These are phyloP conservation scores for Horisme vitalbata DNA, from an alignment of 2,888 invertebrate genomes.

Conservation along the genomic window DNA sequence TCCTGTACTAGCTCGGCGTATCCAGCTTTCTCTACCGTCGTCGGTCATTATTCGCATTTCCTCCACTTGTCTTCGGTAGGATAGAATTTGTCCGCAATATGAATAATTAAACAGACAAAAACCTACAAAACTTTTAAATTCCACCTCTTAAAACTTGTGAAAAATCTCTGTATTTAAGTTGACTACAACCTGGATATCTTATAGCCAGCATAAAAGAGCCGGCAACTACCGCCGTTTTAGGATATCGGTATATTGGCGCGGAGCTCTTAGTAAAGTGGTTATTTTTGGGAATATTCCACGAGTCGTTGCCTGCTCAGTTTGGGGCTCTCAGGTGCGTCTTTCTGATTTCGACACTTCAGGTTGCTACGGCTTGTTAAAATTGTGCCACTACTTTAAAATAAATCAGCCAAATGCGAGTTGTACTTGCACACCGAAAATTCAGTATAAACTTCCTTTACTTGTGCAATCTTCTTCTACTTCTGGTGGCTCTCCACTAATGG, in stretches of 20 bases:
- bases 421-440: no score
- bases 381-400: no score
- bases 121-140: conserved; percentile 37
- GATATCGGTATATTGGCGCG: neutral
- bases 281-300: conserved; percentile 9
- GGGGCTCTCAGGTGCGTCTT: no score
- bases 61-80: no score
- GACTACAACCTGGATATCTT: conserved; percentile 27
- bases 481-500: no score
- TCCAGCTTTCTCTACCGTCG: no score
- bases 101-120: conserved; percentile 39
- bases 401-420: no score
- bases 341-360: neutral
- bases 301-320: conserved; percentile 17
- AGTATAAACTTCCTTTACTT: no score
- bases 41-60: no score
- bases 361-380: no score
- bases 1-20: no score
- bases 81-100: conserved; percentile 31
- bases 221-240: neutral
- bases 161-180: conserved; percentile 42
- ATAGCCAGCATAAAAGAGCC: conserved; percentile 9
- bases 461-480: no score
- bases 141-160: conserved; percentile 43
- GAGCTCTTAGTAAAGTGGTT: conserved; percentile 2